Percentiles rank a stretch among this genome's conserved stretches.
These are phyloP conservation scores for Tragopan temminckii DNA, from an alignment of 2,797 vertebrate genomes.

Conservation along the genomic window DNA sequence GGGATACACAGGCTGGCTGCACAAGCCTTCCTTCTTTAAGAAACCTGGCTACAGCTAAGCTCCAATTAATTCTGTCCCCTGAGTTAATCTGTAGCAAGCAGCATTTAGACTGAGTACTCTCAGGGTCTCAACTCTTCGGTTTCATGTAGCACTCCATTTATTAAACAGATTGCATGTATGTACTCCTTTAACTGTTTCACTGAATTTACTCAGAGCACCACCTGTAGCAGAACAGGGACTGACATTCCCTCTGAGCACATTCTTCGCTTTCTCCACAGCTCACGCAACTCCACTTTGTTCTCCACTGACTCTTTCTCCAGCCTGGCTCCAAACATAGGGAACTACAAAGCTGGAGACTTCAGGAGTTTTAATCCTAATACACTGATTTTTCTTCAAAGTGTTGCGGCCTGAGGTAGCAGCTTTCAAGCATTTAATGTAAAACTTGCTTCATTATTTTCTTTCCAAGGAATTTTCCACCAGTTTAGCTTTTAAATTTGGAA, in stretches of 20 bases:
- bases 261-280: background rate
- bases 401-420: background rate
- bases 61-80: slow-evolving; percentile 55
- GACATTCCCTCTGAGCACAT: background rate
- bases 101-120: background rate
- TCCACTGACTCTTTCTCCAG: background rate
- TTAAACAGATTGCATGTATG: background rate
- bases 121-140: background rate
- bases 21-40: slow-evolving; percentile 26
- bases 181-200: background rate
- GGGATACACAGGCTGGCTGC: background rate
- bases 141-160: background rate
- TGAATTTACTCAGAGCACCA: background rate
- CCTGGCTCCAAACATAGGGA: background rate
- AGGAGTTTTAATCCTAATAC: background rate
- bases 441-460: background rate
- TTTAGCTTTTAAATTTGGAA: background rate
- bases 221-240: background rate
- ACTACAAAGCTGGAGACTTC: background rate
- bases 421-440: slow-evolving; percentile 5
- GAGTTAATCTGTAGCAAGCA: slow-evolving; percentile 19
- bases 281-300: background rate
- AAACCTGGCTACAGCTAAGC: slow-evolving; percentile 47
- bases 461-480: background rate
- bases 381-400: background rate